Evolutionary conservation across 2,888 invertebrate species (phyloP).

Genomic region (Epiblema foenella): DNA sequence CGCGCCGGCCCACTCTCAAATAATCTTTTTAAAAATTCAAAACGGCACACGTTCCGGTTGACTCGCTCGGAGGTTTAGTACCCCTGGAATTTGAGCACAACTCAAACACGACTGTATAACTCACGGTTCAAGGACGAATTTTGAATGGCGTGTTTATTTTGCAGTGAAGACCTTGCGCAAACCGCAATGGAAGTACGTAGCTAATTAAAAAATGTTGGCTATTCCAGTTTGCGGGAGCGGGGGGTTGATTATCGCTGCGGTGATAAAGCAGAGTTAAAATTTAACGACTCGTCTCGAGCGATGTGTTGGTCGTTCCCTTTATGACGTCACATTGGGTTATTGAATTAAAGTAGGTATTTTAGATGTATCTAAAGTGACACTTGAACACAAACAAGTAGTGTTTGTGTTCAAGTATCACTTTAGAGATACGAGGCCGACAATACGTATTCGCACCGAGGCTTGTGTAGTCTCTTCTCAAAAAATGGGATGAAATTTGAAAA

Average conservation of each 20-base stretch:
- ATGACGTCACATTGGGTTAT: constrained; percentile 19
- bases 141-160: constrained; percentile 49
- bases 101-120: constrained; percentile 50
- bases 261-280: constrained; percentile 34
- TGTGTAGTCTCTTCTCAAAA: no score
- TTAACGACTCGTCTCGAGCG: constrained; percentile 28
- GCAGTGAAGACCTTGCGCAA: constrained; percentile 54
- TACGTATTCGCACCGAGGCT: no score
- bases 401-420: no score
- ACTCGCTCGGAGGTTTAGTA: constrained; percentile 57
- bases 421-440: no score
- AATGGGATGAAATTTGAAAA: no score
- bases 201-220: constrained; percentile 63
- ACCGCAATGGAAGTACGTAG: constrained; percentile 63
- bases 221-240: constrained; percentile 41
- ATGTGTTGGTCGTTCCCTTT: constrained; percentile 25
- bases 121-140: constrained; percentile 47
- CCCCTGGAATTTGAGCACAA: constrained; percentile 51
- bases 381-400: no score
- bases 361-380: neutral
- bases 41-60: constrained; percentile 61
- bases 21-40: constrained; percentile 81
- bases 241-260: constrained; percentile 42
- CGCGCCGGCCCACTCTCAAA: constrained; percentile 64
- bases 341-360: constrained; percentile 14